Evolutionary conservation across 2,113 vertebrate species (phyloP), one percentile per base, ranked within the genome.

Genomic region (Mixornis gularis): DNA sequence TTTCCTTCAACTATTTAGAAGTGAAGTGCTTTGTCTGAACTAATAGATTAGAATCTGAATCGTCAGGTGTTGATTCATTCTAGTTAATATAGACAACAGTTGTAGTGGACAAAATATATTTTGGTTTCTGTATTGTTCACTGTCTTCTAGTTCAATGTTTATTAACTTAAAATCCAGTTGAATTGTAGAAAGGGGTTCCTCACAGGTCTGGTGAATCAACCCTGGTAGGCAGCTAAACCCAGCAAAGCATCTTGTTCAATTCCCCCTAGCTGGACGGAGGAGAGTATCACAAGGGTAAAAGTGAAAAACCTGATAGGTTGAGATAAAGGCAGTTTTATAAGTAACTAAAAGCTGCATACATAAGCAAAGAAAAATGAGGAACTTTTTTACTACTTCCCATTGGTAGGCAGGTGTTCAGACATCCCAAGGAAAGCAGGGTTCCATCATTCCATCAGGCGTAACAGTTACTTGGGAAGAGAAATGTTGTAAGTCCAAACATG

Each of bases 261-360:
- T 58, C 2, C 5, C 4, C 6, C 1, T 12, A 20, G 5, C 1
- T 8, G 11, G 18, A 26, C 24, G 8, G 14, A 38, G 17, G 3
- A 65, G 27, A 58, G 13, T 6, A 62, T 60, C 41, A 48, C 41
- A 64, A 64, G 3, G 0, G 14, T 55, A 68, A 53, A 68, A 63
- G 22, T 21, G 25, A 68, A 56, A 76, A 77, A 53, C 12, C 5
- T 5, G 0, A 0, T 16, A 34, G 9, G 3, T 19, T 73, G 29
- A 62, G 12, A 63, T 32, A 84, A 74, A 56, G 10, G 19, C 9
- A 52, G 13, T 52, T 82, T 52, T 66, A 34, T 27, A 87, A 7
- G 15, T 20, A 62, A 84, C 12, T 13, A 68, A 66, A 76, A 87
- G 7, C 9, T 27, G 7, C 12, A 13, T 4, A 17, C 1, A 2